A percentile compares a stretch with the other conserved stretches of the same genome.
These are phyloP conservation scores for Dorcus parallelipipedus DNA, from an alignment of 2,888 invertebrate species.

Conservation along the genomic window DNA sequence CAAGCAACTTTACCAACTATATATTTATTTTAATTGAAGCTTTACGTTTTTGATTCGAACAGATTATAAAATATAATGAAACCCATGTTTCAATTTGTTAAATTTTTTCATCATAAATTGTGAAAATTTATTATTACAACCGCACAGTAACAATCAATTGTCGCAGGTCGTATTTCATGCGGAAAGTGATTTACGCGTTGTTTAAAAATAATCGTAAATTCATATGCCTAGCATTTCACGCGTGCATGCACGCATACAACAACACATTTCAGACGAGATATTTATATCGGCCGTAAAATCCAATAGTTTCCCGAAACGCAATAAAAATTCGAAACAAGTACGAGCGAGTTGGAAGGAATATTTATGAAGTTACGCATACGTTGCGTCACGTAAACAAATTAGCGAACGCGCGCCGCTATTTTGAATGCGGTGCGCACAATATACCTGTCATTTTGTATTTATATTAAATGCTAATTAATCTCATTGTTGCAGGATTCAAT, in stretches of 20 bases:
- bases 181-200: not conserved
- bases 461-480: slow-evolving; percentile 3
- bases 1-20: no score
- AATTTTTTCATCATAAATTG: no score
- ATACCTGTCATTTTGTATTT: not conserved
- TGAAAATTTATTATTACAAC: no score
- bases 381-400: not conserved
- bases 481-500: not conserved
- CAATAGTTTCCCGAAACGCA: not conserved
- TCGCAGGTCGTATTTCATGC: not conserved
- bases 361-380: not conserved
- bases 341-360: not conserved
- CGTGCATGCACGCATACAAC: not conserved
- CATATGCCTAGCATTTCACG: not conserved
- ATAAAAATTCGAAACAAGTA: not conserved
- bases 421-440: not conserved
- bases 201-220: not conserved
- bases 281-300: not conserved
- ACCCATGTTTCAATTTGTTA: no score
- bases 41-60: no score
- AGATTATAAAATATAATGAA: no score
- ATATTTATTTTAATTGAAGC: no score
- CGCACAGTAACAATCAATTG: no score
- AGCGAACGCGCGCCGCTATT: not conserved
- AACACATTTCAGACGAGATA: not conserved